Percentiles rank a stretch among this genome's conserved stretches.
phyloP scores from a whole-genome alignment of 2,888 invertebrate species.

The Seira ritae region DNA sequence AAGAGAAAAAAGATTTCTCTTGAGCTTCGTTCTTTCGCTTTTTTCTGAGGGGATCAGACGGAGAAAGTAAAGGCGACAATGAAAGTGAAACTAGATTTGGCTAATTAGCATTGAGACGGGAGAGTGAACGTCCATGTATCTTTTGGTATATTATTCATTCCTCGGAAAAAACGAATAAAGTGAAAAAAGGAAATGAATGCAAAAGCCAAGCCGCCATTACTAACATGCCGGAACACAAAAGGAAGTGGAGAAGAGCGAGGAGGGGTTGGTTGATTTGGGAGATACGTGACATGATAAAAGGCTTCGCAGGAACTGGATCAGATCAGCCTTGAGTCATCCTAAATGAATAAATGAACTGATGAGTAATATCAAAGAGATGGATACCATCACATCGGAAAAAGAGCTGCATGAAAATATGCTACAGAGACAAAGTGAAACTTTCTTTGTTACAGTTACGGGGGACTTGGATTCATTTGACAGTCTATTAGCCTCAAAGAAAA shows the following conservation, averaged over 20 bases:
- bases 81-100: constrained; percentile 65
- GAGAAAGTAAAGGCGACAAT: constrained; percentile 52
- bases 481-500: too few species aligned
- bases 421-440: too few species aligned
- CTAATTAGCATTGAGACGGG: constrained; percentile 63
- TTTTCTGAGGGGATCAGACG: constrained; percentile 35
- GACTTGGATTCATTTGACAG: too few species aligned
- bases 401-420: too few species aligned
- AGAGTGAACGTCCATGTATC: constrained; percentile 43
- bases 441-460: too few species aligned
- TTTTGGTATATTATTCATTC: background rate
- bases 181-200: constrained; percentile 12
- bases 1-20: constrained; percentile 25
- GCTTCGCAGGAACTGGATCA: constrained; percentile 2
- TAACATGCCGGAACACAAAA: constrained; percentile 49
- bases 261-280: background rate
- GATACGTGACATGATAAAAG: constrained; percentile 62
- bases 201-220: too few species aligned
- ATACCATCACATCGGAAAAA: too few species aligned
- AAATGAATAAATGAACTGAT: too few species aligned
- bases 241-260: constrained; percentile 27
- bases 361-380: too few species aligned
- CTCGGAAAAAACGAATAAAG: background rate
- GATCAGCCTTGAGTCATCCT: too few species aligned
- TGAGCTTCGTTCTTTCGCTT: constrained; percentile 25